Percentiles rank a stretch among this genome's conserved stretches.
Evolutionary conservation across 2,797 vertebrate species (phyloP).

Genomic region (Anabacerthia variegaticeps): DNA sequence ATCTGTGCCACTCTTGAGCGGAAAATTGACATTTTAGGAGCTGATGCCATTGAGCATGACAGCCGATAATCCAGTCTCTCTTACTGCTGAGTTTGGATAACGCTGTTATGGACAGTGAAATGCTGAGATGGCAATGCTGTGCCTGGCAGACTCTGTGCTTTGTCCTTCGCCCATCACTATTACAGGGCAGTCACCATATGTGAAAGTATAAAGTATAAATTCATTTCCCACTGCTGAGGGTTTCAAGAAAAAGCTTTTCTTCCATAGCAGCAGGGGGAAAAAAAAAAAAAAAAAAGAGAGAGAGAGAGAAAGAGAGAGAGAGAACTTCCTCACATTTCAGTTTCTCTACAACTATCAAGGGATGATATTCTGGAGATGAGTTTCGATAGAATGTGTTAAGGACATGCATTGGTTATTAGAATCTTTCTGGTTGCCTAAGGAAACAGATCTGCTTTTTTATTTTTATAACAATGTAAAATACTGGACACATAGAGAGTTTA

Average conservation of each 20-base stretch:
- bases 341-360: neutral
- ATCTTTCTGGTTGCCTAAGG: neutral
- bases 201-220: neutral
- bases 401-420: fast-evolving
- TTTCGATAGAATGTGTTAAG: neutral
- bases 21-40: neutral
- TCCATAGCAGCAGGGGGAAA: neutral
- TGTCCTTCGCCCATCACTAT: neutral
- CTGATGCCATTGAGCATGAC: neutral
- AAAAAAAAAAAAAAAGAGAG: fast-evolving
- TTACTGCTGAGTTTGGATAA: neutral
- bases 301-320: too few species aligned
- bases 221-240: neutral
- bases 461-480: neutral
- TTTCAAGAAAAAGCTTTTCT: neutral
- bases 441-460: neutral
- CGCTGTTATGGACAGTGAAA: fast-evolving
- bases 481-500: neutral
- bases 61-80: neutral
- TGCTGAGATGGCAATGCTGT: fast-evolving
- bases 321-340: neutral
- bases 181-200: neutral
- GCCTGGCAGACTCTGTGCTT: neutral
- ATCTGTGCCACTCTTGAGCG: neutral
- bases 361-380: neutral